These are phyloP conservation scores for Shargacucullia verbasci DNA, from an alignment of 2,888 invertebrate genomes.

Conservation along the genomic window DNA sequence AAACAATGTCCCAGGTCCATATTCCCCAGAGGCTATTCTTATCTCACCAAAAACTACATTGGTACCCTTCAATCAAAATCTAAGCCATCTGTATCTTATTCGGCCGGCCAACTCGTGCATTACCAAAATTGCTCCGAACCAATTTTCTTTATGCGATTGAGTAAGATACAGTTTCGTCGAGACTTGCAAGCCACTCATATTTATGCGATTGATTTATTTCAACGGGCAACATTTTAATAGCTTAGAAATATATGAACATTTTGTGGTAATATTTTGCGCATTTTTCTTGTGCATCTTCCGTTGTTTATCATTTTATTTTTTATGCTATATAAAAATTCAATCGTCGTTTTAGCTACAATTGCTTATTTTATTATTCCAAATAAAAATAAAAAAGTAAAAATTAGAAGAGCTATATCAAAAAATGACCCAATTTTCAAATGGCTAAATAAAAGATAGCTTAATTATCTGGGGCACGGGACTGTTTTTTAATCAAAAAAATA, in stretches of 20 bases:
- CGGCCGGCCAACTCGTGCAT: slow-evolving; percentile 82
- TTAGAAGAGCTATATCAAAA: no score
- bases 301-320: neutral
- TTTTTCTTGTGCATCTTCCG: no score
- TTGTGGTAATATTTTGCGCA: neutral
- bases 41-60: slow-evolving; percentile 53
- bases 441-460: no score
- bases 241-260: slow-evolving; percentile 17
- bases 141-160: slow-evolving; percentile 81
- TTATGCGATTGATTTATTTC: slow-evolving; percentile 60
- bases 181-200: slow-evolving; percentile 72
- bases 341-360: no score
- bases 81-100: slow-evolving; percentile 67
- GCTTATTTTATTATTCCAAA: no score
- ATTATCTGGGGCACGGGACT: no score
- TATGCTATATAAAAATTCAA: no score
- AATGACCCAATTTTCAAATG: no score
- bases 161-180: slow-evolving; percentile 69
- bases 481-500: no score
- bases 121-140: slow-evolving; percentile 84
- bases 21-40: slow-evolving; percentile 36
- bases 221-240: slow-evolving; percentile 33
- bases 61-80: slow-evolving; percentile 77
- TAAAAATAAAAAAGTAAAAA: no score
- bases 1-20: slow-evolving; percentile 38